phyloP scores from a whole-genome alignment of 1,140 invertebrate genomes.

The Drosophila saltans region DNA sequence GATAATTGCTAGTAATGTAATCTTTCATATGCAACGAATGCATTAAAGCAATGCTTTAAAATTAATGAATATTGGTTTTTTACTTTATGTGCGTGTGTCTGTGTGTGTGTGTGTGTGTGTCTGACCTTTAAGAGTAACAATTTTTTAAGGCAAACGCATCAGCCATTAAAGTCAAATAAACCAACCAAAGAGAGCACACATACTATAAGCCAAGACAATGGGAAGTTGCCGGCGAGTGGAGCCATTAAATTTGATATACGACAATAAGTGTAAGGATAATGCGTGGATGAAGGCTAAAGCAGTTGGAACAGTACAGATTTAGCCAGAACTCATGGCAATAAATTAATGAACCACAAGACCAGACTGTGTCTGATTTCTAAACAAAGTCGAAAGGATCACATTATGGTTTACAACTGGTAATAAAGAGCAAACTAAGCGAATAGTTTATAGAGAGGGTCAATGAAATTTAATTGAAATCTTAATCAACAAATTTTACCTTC shows the following conservation, averaged over 20 bases:
- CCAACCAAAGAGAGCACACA: constrained; percentile 5
- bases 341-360: constrained; percentile 43
- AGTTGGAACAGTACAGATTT: constrained; percentile 10
- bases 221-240: constrained; percentile 54
- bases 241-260: constrained; percentile 77
- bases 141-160: not conserved
- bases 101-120: no score
- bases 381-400: constrained; percentile 5
- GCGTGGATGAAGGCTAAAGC: constrained; percentile 33
- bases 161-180: constrained; percentile 36
- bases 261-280: constrained; percentile 75
- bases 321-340: constrained; percentile 25
- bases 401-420: constrained; percentile 6
- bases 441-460: not conserved
- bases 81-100: no score
- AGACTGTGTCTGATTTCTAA: constrained; percentile 19
- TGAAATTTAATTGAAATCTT: no score
- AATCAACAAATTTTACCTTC: not conserved
- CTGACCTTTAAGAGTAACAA: not conserved
- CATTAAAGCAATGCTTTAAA: no score
- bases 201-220: constrained; percentile 39
- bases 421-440: not conserved
- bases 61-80: no score
- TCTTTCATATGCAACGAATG: no score
- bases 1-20: no score